phyloP scores from a whole-genome alignment of 2,113 vertebrate genomes.

The Cyrtonyx montezumae region DNA sequence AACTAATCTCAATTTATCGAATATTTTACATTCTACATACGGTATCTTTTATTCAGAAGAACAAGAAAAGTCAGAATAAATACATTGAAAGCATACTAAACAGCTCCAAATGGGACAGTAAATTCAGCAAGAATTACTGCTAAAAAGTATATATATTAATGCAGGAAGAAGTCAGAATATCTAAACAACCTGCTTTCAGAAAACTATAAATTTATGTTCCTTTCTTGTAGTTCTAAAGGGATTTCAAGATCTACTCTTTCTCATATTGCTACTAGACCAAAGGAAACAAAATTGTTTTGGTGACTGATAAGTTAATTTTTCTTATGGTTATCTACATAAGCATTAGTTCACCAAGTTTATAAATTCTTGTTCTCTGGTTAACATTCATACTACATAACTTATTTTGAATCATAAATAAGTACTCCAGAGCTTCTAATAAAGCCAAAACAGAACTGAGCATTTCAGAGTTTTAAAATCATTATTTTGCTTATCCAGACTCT shows the following conservation, averaged over 20 bases:
- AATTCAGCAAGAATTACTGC: background rate
- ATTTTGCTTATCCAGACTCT: background rate
- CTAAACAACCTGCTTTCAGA: background rate
- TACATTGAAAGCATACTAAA: background rate
- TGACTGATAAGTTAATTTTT: background rate
- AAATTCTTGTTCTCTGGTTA: background rate
- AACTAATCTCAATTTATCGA: background rate
- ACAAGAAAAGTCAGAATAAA: background rate
- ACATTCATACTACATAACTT: rapidly evolving
- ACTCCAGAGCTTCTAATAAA: background rate
- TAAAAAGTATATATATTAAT: background rate
- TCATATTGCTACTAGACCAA: background rate
- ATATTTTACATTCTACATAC: background rate
- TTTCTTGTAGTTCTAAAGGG: background rate
- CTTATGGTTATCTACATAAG: background rate
- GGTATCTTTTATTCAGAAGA: background rate
- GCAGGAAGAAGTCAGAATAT: background rate
- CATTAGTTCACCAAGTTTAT: background rate
- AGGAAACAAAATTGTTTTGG: background rate
- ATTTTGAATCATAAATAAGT: background rate
- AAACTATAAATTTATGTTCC: background rate
- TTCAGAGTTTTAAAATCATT: background rate
- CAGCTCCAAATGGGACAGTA: background rate
- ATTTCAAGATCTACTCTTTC: background rate
- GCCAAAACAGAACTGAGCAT: background rate